Conservation (phyloP, 2,113 vertebrate genomes). For the Podiceps cristatus region DNA sequence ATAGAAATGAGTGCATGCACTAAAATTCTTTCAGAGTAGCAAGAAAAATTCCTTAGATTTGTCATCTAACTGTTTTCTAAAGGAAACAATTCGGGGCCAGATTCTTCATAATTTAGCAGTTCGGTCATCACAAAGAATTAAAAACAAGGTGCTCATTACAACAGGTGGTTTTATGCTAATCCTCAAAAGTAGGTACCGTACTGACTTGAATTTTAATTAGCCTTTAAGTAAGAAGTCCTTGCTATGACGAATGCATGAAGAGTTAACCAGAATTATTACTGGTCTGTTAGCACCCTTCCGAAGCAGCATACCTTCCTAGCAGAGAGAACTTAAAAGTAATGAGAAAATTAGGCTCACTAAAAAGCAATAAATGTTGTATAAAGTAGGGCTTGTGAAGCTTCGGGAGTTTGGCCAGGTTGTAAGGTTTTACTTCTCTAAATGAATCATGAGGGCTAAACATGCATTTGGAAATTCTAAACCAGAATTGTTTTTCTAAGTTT, state of each 20-base stretch:
- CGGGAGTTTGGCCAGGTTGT: conserved; percentile 27
- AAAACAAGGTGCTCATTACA: conserved; percentile 36
- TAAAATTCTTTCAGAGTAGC: conserved; percentile 11
- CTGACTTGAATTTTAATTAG: conserved; percentile 73
- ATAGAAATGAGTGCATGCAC: background rate
- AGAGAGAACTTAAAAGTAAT: conserved; percentile 29
- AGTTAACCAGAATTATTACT: conserved; percentile 71
- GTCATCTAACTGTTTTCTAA: conserved; percentile 13
- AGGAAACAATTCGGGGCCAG: conserved; percentile 1
- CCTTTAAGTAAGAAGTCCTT: conserved; percentile 56
- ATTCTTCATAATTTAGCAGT: conserved; percentile 35
- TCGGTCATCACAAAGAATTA: conserved; percentile 46
- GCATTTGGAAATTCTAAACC: conserved; percentile 65
- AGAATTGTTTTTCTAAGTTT: conserved; percentile 55
- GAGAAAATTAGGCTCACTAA: conserved; percentile 49
- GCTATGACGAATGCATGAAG: conserved; percentile 48
- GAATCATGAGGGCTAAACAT: conserved; percentile 60
- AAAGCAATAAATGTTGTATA: conserved; percentile 28
- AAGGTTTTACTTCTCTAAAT: conserved; percentile 55
- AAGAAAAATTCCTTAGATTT: conserved; percentile 35
- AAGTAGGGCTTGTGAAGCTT: conserved; percentile 39
- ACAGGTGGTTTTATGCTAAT: conserved; percentile 62
- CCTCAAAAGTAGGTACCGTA: conserved; percentile 61
- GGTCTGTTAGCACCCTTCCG: conserved; percentile 53
- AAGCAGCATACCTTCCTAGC: conserved; percentile 33